Evolutionary conservation across 1,140 invertebrate species (phyloP).

Genomic region (Drosophila miranda): DNA sequence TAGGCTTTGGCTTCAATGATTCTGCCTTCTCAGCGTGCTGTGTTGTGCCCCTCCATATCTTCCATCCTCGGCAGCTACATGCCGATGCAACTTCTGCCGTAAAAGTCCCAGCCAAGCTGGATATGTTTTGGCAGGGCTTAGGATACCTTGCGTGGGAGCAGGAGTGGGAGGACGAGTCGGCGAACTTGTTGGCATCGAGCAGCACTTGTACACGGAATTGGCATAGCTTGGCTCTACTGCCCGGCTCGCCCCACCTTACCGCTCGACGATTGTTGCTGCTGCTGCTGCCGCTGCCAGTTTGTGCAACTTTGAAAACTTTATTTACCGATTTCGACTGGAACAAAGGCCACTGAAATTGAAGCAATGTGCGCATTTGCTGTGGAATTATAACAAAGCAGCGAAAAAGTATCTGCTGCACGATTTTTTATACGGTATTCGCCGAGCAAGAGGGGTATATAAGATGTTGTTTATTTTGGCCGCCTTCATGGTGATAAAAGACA

Average conservation of each 20-base stretch:
- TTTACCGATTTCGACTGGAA: slow-evolving; percentile 61
- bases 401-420: slow-evolving; percentile 49
- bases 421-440: slow-evolving; percentile 10
- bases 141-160: slow-evolving; percentile 25
- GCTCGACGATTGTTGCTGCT: slow-evolving; percentile 22
- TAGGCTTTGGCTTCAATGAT: slow-evolving; percentile 63
- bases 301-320: slow-evolving; percentile 71
- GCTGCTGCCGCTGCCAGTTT: slow-evolving; percentile 31
- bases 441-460: slow-evolving; percentile 8
- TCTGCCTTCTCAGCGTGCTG: slow-evolving; percentile 53
- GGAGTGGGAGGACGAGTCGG: slow-evolving; percentile 16
- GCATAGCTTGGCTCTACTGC: slow-evolving; percentile 25
- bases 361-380: slow-evolving; percentile 44
- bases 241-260: slow-evolving; percentile 11
- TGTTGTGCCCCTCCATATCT: not conserved
- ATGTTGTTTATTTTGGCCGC: too few relatives aligned
- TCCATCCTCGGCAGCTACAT: not conserved
- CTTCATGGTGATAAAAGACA: too few relatives aligned
- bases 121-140: slow-evolving; percentile 42
- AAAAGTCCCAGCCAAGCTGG: slow-evolving; percentile 12
- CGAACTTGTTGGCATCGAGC: slow-evolving; percentile 46
- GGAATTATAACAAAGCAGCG: slow-evolving; percentile 57
- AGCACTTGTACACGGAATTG: slow-evolving; percentile 56
- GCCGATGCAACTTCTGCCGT: slow-evolving; percentile 1
- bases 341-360: slow-evolving; percentile 39